Conservation (phyloP, 2,888 invertebrate species). For the Koerneria pararmatus region DNA sequence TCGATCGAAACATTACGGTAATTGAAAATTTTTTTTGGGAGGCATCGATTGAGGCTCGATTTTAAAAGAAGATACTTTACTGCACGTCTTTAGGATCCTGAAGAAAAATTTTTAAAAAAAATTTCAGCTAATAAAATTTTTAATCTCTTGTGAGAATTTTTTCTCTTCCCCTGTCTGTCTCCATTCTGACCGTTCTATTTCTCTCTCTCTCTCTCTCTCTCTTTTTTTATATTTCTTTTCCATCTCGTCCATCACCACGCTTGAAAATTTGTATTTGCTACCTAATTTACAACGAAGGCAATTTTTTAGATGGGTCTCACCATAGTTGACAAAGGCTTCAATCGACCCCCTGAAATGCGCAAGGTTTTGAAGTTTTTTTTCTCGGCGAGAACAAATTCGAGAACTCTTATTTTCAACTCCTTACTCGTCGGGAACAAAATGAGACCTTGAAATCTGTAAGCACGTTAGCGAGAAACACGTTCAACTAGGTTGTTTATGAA, state of each 20-base stretch:
- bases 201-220: not conserved
- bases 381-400: no score
- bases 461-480: no score
- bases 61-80: no score
- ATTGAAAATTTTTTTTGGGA: not conserved
- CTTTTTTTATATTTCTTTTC: not conserved
- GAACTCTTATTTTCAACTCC: no score
- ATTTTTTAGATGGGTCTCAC: conserved; percentile 22
- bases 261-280: not conserved
- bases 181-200: not conserved
- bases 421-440: no score
- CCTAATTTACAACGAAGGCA: not conserved
- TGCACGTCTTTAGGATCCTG: no score
- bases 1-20: conserved; percentile 19
- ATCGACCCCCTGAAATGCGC: conserved; percentile 16
- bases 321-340: conserved; percentile 17
- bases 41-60: no score
- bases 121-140: no score
- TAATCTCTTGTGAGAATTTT: no score
- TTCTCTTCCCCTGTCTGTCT: not conserved
- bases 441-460: no score
- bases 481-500: no score
- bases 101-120: no score
- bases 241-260: not conserved
- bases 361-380: conserved; percentile 3